Percentiles rank a stretch among this genome's conserved stretches.
Evolutionary conservation across 2,797 vertebrate species (phyloP).

Genomic region (Muscicapa comitata): DNA sequence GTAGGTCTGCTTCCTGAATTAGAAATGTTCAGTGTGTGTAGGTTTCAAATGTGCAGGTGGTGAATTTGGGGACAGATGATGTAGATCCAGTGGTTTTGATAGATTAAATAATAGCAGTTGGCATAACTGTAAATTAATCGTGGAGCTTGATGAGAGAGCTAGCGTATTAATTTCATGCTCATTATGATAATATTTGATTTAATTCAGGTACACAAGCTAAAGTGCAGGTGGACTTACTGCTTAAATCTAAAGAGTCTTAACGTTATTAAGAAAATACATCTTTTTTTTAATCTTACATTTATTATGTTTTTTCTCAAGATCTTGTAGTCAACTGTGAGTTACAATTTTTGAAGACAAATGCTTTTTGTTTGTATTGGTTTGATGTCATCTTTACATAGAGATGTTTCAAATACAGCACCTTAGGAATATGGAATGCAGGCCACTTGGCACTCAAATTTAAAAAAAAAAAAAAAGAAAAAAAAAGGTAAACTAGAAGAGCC

Average conservation of each 20-base stretch:
- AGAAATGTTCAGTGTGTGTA: background rate
- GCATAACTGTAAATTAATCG: background rate
- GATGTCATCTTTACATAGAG: background rate
- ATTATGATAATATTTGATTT: background rate
- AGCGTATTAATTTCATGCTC: background rate
- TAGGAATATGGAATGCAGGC: background rate
- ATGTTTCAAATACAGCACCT: background rate
- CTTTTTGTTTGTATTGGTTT: background rate
- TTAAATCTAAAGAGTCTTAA: background rate
- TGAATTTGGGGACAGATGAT: background rate
- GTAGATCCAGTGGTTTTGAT: background rate
- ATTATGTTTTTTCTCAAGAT: background rate
- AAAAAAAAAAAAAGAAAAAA: background rate
- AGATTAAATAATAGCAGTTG: constrained; percentile 29
- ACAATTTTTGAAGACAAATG: background rate
- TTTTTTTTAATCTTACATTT: background rate
- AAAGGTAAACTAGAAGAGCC: background rate
- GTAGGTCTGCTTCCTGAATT: constrained; percentile 34
- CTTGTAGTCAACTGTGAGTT: background rate
- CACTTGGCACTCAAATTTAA: background rate
- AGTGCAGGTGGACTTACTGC: background rate
- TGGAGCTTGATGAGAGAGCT: background rate
- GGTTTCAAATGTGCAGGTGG: constrained; percentile 19
- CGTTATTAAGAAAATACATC: background rate
- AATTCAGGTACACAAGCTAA: background rate